phyloP scores from a whole-genome alignment of 2,113 vertebrate genomes.

The Pagrus major region DNA sequence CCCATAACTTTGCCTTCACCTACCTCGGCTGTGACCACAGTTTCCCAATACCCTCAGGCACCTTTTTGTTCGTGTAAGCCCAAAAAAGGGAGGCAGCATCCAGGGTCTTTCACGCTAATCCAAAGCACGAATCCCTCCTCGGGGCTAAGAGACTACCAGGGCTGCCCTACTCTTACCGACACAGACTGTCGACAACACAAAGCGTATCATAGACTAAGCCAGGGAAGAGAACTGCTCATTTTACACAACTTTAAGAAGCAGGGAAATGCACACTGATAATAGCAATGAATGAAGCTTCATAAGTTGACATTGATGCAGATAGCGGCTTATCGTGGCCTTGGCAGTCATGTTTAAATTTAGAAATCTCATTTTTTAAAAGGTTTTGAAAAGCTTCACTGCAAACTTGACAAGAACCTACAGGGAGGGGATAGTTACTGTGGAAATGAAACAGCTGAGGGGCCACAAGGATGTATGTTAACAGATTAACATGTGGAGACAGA shows the following conservation, averaged over 20 bases:
- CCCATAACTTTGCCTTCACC: constrained; percentile 23
- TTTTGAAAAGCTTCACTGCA: constrained; percentile 46
- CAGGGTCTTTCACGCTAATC: constrained; percentile 62
- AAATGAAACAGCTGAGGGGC: constrained; percentile 39
- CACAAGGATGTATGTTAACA: constrained; percentile 33
- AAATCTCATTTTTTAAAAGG: constrained; percentile 24
- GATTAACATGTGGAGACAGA: constrained; percentile 49
- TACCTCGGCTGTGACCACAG: constrained; percentile 14
- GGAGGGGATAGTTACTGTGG: constrained; percentile 8
- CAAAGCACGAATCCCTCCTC: constrained; percentile 64
- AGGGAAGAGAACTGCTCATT: constrained; percentile 13
- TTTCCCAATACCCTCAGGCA: constrained; percentile 46
- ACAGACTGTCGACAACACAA: constrained; percentile 20
- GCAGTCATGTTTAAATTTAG: constrained; percentile 5
- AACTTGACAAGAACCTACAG: constrained; percentile 30
- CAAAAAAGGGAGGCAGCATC: constrained; percentile 49
- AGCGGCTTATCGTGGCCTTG: constrained; percentile 2
- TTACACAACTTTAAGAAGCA: neutral
- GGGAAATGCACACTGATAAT: neutral
- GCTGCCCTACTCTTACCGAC: constrained; percentile 29
- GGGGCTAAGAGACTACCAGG: constrained; percentile 52
- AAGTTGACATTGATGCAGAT: constrained; percentile 36
- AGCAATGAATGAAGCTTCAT: neutral
- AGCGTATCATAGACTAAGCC: constrained; percentile 1
- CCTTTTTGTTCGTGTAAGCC: constrained; percentile 57